These are phyloP conservation scores for Carterocephalus palaemon DNA, from an alignment of 2,888 invertebrate species.

Conservation along the genomic window DNA sequence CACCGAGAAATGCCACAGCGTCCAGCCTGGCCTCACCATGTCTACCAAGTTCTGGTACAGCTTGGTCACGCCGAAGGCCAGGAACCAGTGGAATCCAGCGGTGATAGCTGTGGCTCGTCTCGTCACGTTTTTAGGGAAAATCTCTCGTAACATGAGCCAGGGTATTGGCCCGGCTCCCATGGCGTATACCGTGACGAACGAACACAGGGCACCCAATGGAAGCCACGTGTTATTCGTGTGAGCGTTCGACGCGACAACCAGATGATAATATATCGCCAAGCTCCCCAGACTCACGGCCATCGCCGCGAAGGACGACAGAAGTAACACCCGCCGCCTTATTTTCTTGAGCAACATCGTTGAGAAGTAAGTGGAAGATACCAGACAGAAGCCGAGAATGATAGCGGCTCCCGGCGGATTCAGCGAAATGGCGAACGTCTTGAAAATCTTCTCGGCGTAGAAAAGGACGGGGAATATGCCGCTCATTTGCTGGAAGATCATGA, in stretches of 20 bases:
- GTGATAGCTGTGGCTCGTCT: constrained; percentile 83
- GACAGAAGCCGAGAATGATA: constrained; percentile 81
- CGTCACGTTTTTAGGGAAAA: constrained; percentile 81
- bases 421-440: constrained; percentile 65
- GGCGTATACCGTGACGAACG: constrained; percentile 81
- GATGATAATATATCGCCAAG: constrained; percentile 71
- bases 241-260: constrained; percentile 45
- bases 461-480: constrained; percentile 81
- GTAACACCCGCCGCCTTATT: constrained; percentile 79
- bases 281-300: constrained; percentile 77
- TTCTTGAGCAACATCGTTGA: constrained; percentile 80
- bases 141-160: constrained; percentile 84
- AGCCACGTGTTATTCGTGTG: constrained; percentile 62
- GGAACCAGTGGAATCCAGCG: constrained; percentile 83
- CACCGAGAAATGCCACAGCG: constrained; percentile 83
- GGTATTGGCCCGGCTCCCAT: constrained; percentile 85
- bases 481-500: constrained; percentile 83
- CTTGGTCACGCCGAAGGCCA: constrained; percentile 82
- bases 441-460: constrained; percentile 79
- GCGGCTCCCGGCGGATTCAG: constrained; percentile 62
- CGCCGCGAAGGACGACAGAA: constrained; percentile 78
- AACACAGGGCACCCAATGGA: constrained; percentile 76
- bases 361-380: constrained; percentile 77
- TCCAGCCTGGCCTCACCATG: constrained; percentile 77
- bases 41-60: constrained; percentile 80